Evolutionary conservation across 2,113 vertebrate genomes (phyloP).

Genomic region (rat (Rattus norvegicus)): DNA sequence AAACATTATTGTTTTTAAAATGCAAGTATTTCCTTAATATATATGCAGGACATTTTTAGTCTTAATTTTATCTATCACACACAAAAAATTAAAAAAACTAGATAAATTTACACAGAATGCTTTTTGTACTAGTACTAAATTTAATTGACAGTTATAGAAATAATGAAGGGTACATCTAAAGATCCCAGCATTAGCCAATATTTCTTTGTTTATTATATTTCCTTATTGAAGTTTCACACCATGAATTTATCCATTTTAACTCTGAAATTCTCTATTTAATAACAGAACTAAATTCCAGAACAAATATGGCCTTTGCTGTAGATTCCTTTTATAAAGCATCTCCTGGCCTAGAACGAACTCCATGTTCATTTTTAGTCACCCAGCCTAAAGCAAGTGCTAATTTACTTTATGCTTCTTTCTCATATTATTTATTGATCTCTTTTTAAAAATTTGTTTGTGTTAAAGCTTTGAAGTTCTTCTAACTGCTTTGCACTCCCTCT

Average conservation of each 20-base stretch:
- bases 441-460: conserved; percentile 47
- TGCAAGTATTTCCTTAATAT: background rate
- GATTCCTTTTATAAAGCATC: background rate
- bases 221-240: background rate
- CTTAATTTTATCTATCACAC: background rate
- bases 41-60: background rate
- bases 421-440: conserved; percentile 53
- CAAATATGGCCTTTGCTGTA: background rate
- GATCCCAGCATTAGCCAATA: too few relatives aligned
- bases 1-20: background rate
- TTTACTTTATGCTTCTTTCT: background rate
- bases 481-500: background rate
- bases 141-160: background rate
- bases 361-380: background rate
- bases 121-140: background rate
- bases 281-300: background rate
- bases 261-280: background rate
- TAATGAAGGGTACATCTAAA: too few relatives aligned
- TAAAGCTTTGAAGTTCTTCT: background rate
- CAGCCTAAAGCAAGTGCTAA: conserved; percentile 5
- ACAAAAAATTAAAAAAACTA: background rate
- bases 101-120: background rate
- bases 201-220: background rate
- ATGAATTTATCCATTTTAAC: background rate
- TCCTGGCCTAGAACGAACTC: background rate